Percentiles rank a stretch among this genome's conserved stretches.
Conservation (phyloP, 2,113 vertebrate genomes). For the Peromyscus leucopus region DNA sequence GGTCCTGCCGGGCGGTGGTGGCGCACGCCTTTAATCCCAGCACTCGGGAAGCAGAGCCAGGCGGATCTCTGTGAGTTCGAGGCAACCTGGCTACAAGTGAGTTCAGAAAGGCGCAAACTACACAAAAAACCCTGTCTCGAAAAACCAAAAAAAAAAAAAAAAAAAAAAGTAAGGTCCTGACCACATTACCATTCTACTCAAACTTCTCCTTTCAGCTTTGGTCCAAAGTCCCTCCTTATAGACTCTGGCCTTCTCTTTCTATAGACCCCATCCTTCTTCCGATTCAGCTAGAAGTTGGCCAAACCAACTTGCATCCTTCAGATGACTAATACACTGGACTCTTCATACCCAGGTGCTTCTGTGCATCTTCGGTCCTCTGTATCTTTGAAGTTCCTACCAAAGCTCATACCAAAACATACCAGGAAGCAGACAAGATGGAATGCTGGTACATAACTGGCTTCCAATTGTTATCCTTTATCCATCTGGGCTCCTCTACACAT, state of each 20-base stretch:
- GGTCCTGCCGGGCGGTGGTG: too few species aligned
- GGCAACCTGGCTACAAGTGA: too few species aligned
- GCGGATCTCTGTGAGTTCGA: too few species aligned
- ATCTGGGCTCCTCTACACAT: not conserved
- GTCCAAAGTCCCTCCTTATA: not conserved
- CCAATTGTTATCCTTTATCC: not conserved
- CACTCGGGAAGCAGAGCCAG: too few species aligned
- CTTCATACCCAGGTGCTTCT: rapidly evolving
- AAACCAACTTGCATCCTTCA: not conserved
- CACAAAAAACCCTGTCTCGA: too few species aligned
- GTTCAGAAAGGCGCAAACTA: too few species aligned
- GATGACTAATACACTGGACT: not conserved
- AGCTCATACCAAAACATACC: not conserved
- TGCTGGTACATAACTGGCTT: not conserved
- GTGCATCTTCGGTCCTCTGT: not conserved
- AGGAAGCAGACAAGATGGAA: not conserved
- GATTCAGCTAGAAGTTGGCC: not conserved
- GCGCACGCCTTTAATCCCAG: too few species aligned
- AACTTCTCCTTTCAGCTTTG: not conserved
- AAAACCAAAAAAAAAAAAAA: too few species aligned
- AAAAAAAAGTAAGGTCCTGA: not conserved
- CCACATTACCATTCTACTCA: not conserved
- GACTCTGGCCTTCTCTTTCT: too few species aligned
- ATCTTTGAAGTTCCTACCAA: not conserved
- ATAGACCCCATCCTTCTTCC: too few species aligned